Base-by-base conservation (phyloP, 1,140 invertebrate species). In the Popillia japonica region DNA sequence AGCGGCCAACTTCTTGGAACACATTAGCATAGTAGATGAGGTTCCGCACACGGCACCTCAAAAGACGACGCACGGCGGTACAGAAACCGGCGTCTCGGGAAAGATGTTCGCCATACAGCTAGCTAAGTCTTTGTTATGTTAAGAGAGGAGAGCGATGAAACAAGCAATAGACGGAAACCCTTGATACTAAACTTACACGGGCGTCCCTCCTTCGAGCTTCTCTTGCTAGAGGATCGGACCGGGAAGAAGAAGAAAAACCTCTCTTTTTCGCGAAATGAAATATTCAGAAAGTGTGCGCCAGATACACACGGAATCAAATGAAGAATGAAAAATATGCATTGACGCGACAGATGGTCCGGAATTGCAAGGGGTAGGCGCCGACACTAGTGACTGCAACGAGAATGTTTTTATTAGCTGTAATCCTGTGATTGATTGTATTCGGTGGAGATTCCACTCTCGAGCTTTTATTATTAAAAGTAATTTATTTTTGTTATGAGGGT, bases 321-420 rank as follows among this genome's bases (percentile, higher is more conserved):
- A 78, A 72, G 79, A 79, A 82, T 82, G 81, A 82, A 82, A 82
- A 82, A 82, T 82, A 81, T 82, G 81, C 81, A 82, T 82, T 78
- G 78, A 77, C 73, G 81, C 79, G 80, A 82, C 85, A 86, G 85
- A 86, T 86, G 85, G 83, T 76, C 79, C 80, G 79, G 81, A 82
- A 82, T 82, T 80, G 81, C 79, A 83, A 81, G 81, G 82, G 81
- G 80, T 78, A 82, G 80, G 80, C 79, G 80, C 80, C 80, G 80
- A 82, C 81, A 34, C 27, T 34, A 81, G 81, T 81, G 78, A 80
- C 82, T 83, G 83, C 81, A 83, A 84, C 82, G 85, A 83, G 82
- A 85, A 86, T 84, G 85, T 84, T 86, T 86, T 86, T 86, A 86
- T 85, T 86, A 86, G 83, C 84, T 82, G 80, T 85, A 86, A 86